Percentiles rank a stretch among this genome's conserved stretches.
Evolutionary conservation across 2,113 vertebrate species (phyloP).

Genomic region (Halcyon senegalensis): DNA sequence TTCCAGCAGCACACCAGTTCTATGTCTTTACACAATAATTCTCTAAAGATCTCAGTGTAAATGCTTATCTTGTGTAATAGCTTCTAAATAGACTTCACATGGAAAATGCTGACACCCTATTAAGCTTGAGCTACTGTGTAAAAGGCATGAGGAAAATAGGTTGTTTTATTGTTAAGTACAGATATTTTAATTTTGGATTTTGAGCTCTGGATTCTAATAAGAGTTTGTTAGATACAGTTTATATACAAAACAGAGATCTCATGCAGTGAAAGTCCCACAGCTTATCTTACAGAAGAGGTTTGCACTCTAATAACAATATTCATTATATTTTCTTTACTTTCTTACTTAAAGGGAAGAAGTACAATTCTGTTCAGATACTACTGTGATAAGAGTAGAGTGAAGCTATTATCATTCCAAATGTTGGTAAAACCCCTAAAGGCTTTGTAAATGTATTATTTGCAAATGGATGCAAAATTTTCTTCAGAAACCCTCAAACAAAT

Average conservation of each 20-base stretch:
- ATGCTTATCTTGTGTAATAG: background rate
- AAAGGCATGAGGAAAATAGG: background rate
- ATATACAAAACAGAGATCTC: background rate
- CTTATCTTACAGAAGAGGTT: background rate
- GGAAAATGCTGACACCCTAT: background rate
- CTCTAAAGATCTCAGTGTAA: background rate
- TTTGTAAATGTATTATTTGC: background rate
- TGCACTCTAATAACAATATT: background rate
- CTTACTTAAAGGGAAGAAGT: background rate
- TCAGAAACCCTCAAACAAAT: background rate
- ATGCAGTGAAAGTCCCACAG: background rate
- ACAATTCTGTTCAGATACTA: conserved; percentile 19
- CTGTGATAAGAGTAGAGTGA: conserved; percentile 25
- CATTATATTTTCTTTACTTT: conserved; percentile 5
- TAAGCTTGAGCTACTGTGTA: background rate
- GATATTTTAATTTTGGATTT: conserved; percentile 27
- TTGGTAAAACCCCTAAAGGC: background rate
- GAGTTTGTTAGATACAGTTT: background rate
- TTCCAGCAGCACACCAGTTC: conserved; percentile 32
- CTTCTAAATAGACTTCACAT: conserved; percentile 4
- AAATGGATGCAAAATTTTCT: conserved; percentile 16
- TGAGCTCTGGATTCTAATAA: background rate
- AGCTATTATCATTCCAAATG: background rate
- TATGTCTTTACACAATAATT: conserved; percentile 32
- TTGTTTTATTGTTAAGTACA: conserved; percentile 2